Percentiles rank a stretch among this genome's conserved stretches.
phyloP scores from a whole-genome alignment of 1,140 invertebrate genomes.

The Cylas formicarius region DNA sequence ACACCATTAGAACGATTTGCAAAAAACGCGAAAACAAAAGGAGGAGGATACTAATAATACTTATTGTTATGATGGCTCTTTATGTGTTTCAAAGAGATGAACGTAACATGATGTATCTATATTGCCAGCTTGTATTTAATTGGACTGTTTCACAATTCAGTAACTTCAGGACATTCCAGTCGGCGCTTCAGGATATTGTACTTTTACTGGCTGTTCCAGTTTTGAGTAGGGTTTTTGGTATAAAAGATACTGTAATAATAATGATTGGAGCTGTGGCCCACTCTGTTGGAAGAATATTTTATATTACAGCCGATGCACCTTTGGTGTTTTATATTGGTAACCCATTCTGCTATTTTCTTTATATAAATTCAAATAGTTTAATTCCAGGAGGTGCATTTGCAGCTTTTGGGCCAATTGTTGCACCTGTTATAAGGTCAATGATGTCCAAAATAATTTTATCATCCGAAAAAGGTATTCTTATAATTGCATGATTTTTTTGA shows the following conservation, averaged over 20 bases:
- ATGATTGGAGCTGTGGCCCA: constrained; percentile 61
- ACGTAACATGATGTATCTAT: constrained; percentile 58
- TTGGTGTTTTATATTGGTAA: constrained; percentile 56
- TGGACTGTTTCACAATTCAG: constrained; percentile 59
- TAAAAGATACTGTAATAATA: constrained; percentile 64
- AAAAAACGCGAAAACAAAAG: constrained; percentile 45
- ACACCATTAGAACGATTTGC: constrained; percentile 52
- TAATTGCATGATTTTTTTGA: background rate
- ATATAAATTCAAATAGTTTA: background rate
- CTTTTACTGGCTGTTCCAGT: constrained; percentile 61
- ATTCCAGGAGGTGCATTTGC: constrained; percentile 54
- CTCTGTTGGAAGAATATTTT: constrained; percentile 58
- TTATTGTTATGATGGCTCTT: constrained; percentile 61
- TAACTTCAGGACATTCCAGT: constrained; percentile 55
- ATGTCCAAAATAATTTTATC: constrained; percentile 61
- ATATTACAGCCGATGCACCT: constrained; percentile 47
- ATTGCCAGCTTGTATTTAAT: constrained; percentile 56
- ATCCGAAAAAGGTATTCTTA: constrained; percentile 55
- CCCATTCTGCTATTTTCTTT: constrained; percentile 3
- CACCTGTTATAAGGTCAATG: constrained; percentile 66
- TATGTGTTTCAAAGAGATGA: constrained; percentile 77
- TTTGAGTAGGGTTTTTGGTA: constrained; percentile 56
- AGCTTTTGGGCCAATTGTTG: constrained; percentile 63
- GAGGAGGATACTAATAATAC: constrained; percentile 54
- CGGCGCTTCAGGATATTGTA: constrained; percentile 54